A percentile compares a stretch with the other conserved stretches of the same genome.
phyloP scores from a whole-genome alignment of 2,888 invertebrate species.

The Pristionchus mayeri region DNA sequence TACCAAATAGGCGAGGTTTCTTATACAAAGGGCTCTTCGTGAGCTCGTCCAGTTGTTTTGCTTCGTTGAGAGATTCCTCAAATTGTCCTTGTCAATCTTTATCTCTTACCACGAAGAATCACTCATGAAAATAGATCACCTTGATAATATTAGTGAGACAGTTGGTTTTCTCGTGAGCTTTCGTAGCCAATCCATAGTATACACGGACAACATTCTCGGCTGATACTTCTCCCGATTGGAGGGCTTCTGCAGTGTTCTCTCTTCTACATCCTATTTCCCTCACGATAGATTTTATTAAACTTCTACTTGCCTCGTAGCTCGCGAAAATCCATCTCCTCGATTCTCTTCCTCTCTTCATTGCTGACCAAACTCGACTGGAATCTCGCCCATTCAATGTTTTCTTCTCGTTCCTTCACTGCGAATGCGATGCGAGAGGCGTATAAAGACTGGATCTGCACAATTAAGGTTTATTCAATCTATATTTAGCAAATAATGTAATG shows the following conservation, averaged over 20 bases:
- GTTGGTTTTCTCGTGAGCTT: constrained; percentile 5
- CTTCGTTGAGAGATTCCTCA: constrained; percentile 30
- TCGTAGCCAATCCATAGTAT: neutral
- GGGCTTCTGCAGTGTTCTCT: too few relatives aligned
- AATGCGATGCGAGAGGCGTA: neutral
- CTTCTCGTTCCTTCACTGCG: neutral
- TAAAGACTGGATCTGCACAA: too few relatives aligned
- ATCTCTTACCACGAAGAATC: neutral
- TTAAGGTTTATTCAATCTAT: too few relatives aligned
- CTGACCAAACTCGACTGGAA: neutral
- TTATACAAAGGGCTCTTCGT: constrained; percentile 2
- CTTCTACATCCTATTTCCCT: too few relatives aligned
- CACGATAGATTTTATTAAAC: too few relatives aligned
- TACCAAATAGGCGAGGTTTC: constrained; percentile 58
- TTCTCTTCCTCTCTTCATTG: neutral
- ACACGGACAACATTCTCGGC: neutral
- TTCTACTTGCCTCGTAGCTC: neutral
- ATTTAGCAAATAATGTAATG: too few relatives aligned
- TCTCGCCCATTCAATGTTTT: neutral
- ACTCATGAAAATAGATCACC: neutral
- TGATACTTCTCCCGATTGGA: neutral
- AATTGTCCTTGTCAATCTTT: neutral
- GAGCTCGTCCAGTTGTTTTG: constrained; percentile 50
- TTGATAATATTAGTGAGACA: neutral
- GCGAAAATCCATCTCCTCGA: neutral